Evolutionary conservation across 2,888 invertebrate genomes (phyloP).

Genomic region (Ischnus inquisitorius): DNA sequence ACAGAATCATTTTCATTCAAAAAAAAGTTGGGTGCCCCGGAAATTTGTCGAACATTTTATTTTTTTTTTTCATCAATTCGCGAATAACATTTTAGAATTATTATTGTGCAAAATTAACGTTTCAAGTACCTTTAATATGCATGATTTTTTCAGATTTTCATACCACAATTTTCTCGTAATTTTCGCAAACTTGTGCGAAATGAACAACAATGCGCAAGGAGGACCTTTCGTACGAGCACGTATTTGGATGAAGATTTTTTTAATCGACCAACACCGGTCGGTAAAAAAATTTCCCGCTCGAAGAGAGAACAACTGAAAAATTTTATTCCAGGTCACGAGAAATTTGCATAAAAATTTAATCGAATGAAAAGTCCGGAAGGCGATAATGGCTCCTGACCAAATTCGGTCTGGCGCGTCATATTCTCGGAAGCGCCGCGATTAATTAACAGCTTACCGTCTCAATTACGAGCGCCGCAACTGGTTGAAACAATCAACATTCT

Average conservation of each 20-base stretch:
- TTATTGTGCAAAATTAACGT: too few species aligned
- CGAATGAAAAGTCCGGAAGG: slow-evolving; percentile 3
- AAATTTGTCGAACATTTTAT: too few species aligned
- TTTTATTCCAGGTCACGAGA: not conserved
- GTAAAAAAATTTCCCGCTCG: not conserved
- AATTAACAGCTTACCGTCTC: not conserved
- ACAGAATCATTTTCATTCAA: not conserved
- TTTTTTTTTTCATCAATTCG: too few species aligned
- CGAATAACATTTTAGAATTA: too few species aligned
- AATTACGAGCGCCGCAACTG: not conserved
- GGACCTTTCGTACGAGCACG: too few species aligned
- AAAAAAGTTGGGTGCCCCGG: not conserved
- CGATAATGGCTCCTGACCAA: slow-evolving; percentile 15
- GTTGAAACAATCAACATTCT: not conserved
- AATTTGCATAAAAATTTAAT: not conserved
- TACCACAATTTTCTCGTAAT: too few species aligned
- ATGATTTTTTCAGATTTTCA: too few species aligned
- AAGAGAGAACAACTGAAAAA: not conserved
- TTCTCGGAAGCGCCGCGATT: not conserved
- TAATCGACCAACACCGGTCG: not conserved
- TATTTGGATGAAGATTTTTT: not conserved
- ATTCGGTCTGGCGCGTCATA: slow-evolving; percentile 7
- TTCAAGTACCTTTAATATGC: too few species aligned
- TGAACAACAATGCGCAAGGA: too few species aligned
- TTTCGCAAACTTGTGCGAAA: too few species aligned